phyloP scores from a whole-genome alignment of 2,797 vertebrate species.

The Bovichtus diacanthus region DNA sequence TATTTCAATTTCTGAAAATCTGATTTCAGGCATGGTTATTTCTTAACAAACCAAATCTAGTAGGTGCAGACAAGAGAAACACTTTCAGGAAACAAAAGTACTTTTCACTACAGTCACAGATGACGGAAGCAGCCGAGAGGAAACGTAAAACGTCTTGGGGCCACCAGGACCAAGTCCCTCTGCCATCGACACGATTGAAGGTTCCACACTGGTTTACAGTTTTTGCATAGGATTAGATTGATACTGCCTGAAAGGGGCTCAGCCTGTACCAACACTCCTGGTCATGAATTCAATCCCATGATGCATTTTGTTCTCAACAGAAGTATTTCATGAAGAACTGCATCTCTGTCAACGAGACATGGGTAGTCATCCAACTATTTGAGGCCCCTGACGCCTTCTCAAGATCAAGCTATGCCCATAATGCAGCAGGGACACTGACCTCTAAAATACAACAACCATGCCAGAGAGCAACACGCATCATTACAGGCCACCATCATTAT shows the following conservation, averaged over 20 bases:
- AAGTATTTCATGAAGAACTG: neutral
- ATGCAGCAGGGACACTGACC: neutral
- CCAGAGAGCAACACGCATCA: neutral
- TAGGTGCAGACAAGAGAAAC: neutral
- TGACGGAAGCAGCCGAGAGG: neutral
- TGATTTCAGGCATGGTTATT: neutral
- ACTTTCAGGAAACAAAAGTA: neutral
- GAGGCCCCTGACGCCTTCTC: neutral
- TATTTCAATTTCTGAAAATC: no score
- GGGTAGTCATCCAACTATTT: neutral
- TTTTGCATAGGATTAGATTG: neutral
- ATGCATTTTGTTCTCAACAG: neutral
- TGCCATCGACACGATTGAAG: neutral
- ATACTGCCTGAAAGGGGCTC: neutral
- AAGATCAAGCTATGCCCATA: neutral
- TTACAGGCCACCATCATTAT: neutral
- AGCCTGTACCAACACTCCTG: neutral
- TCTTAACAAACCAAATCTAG: neutral
- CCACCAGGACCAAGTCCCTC: neutral
- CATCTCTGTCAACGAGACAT: neutral
- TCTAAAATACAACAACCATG: neutral
- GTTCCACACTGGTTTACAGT: neutral
- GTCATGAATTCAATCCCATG: neutral
- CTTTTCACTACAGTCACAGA: constrained; percentile 11
- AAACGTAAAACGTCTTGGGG: constrained; percentile 1